Conservation (phyloP, 2,113 vertebrate species). For the human (Homo sapiens) region GRCh38 chrX:68679001-68679500, state of each 20-base stretch:
- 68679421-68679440: background rate
- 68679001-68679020: background rate
- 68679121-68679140: background rate
- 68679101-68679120: background rate
- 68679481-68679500: background rate
- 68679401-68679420: background rate
- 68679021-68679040: background rate
- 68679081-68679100: background rate
- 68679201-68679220: background rate
- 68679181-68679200: background rate
- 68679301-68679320: background rate
- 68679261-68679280: background rate
- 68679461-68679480: background rate
- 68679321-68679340: background rate
- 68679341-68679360: background rate
- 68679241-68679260: background rate
- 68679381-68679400: background rate
- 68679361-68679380: background rate
- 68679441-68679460: background rate
- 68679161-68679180: background rate
- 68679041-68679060: background rate
- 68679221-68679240: background rate
- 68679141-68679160: background rate
- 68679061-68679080: background rate
- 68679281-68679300: background rate